phyloP scores from a whole-genome alignment of 2,888 invertebrate genomes.

The Philaethria dido region DNA sequence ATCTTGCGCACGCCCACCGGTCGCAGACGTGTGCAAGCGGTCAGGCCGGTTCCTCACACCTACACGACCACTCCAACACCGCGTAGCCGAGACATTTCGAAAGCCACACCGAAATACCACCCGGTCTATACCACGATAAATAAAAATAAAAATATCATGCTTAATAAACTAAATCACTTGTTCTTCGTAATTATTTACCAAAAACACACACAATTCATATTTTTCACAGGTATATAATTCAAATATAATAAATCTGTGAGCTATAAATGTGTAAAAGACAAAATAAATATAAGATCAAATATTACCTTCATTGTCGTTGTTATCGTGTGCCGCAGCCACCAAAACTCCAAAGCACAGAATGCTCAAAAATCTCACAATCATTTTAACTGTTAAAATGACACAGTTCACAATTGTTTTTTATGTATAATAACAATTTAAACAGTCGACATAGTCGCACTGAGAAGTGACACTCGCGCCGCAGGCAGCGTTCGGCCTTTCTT shows the following conservation, averaged over 20 bases:
- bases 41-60: constrained; percentile 69
- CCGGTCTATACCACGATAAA: constrained; percentile 32
- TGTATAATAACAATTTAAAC: constrained; percentile 71
- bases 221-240: background rate
- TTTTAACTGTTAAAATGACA: constrained; percentile 71
- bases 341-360: constrained; percentile 79
- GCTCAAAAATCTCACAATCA: constrained; percentile 83
- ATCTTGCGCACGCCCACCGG: constrained; percentile 48
- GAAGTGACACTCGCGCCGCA: constrained; percentile 70
- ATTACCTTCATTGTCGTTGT: constrained; percentile 82
- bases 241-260: background rate
- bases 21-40: constrained; percentile 50
- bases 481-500: constrained; percentile 72
- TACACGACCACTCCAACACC: constrained; percentile 64
- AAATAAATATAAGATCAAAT: constrained; percentile 50
- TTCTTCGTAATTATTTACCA: background rate
- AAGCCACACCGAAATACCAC: constrained; percentile 38
- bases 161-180: background rate
- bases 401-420: constrained; percentile 71
- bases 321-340: constrained; percentile 75
- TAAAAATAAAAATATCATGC: constrained; percentile 20
- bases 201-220: background rate
- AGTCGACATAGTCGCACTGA: constrained; percentile 77
- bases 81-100: constrained; percentile 43
- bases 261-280: constrained; percentile 31